Base-by-base conservation (phyloP, 2,113 vertebrate genomes). In the Regulus satrapa region DNA sequence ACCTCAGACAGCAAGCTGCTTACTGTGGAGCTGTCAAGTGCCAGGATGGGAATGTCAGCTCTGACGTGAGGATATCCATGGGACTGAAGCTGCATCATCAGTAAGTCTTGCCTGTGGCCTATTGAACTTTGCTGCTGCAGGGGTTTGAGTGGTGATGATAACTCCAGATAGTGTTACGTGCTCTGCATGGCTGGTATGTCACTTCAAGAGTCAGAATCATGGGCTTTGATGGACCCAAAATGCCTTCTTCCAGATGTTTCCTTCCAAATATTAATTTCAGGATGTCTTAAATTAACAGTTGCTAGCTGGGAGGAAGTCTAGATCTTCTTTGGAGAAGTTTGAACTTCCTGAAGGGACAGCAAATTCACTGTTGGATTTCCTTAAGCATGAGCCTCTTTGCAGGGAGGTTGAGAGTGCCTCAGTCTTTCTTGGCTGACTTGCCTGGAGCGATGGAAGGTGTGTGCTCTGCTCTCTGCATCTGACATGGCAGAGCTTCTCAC, bases 141-240 rank as follows among this genome's bases (percentile, higher is more conserved):
- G 17, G 18, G 43, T 71, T 49, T 58, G 66, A 29, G 26, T 63
- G 26, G 26, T 62, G 51, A n/a, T 0, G 0, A 1, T 81, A 45
- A 41, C 23, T 66, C 17, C 34, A 36, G 45, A 24, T 16, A 62
- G 10, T 0, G 0, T 43, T 76, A 36, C 0, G 0, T 66, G 29
- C 54, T 89, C 54, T 71, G 19, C 9, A 2, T 12, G 25, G 25
- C 28, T 19, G 6, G 29, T 4, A 7, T 18, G 41, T 71, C 29
- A 31, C 43, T 46, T 43, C 25, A 29, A 59, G 52, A 49, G 28
- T 40, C 63, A 77, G 73, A 76, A 77, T 61, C 54, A 15, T 34
- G 23, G 29, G 18, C 56, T 92, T 59, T 63, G 48, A 18, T 9
- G 48, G 43, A 24, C 28, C 18, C 26, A 31, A 32, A 86, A 46